Percentiles rank a stretch among this genome's conserved stretches.
Conservation (phyloP, 2,797 vertebrate genomes). For the Staurois parvus region DNA sequence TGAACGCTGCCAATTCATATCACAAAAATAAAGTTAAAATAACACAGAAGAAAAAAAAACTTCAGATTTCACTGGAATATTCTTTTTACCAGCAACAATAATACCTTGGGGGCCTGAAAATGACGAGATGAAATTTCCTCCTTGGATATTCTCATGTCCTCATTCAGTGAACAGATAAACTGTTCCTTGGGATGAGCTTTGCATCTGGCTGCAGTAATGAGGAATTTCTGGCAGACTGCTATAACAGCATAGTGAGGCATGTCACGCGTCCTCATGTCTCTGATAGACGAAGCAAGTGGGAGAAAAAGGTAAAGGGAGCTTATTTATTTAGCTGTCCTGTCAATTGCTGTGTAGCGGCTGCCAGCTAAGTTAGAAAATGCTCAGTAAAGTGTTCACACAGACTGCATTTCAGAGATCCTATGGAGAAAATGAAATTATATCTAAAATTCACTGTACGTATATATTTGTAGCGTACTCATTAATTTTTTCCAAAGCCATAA, state of each 20-base stretch:
- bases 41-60: background rate
- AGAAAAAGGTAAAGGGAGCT: background rate
- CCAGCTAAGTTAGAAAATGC: background rate
- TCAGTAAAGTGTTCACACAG: no score
- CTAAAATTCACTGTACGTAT: no score
- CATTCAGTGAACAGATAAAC: background rate
- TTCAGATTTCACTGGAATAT: background rate
- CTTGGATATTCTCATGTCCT: background rate
- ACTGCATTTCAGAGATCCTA: no score
- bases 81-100: background rate
- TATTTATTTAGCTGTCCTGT: background rate
- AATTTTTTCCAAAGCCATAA: no score
- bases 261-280: background rate
- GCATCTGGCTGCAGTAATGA: conserved; percentile 9
- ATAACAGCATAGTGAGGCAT: background rate
- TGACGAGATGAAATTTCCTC: background rate
- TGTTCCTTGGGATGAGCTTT: background rate
- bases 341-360: background rate
- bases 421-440: no score
- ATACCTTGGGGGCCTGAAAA: background rate
- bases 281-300: background rate
- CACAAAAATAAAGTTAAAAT: background rate
- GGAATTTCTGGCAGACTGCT: background rate
- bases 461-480: no score
- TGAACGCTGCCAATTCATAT: background rate